Conservation (phyloP, 2,797 vertebrate species). For the Poecile montanus region DNA sequence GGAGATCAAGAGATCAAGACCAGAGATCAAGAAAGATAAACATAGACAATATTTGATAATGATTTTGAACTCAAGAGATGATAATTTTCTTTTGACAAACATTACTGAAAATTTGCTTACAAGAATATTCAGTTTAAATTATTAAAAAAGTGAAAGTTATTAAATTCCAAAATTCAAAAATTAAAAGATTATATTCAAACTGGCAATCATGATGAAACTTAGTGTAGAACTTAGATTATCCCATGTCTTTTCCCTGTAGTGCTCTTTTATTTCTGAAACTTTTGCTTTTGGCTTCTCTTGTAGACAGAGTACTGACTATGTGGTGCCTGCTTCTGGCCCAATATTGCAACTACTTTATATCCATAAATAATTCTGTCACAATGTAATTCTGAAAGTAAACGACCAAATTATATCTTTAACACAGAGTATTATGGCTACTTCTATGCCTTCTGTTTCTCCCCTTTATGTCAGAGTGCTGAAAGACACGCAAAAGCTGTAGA, state of each 20-base stretch:
- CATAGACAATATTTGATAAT: background rate
- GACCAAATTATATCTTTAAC: background rate
- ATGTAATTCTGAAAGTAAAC: background rate
- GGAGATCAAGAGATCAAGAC: background rate
- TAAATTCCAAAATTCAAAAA: background rate
- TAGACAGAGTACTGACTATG: background rate
- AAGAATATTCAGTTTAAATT: background rate
- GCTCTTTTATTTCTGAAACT: background rate
- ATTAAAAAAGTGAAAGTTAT: background rate
- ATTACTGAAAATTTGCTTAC: background rate
- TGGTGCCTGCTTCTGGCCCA: background rate
- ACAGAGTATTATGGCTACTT: background rate
- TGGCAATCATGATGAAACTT: background rate
- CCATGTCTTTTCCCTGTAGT: background rate
- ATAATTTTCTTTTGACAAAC: background rate
- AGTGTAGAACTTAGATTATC: background rate
- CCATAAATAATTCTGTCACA: background rate
- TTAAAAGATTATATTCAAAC: background rate
- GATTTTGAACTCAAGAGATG: background rate
- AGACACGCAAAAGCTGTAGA: background rate
- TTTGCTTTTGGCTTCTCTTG: background rate
- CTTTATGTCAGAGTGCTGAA: fast-evolving
- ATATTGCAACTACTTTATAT: background rate
- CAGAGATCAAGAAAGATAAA: background rate
- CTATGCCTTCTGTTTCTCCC: background rate